phyloP scores from a whole-genome alignment of 2,113 vertebrate species.

The Pachypanchax playfairii region DNA sequence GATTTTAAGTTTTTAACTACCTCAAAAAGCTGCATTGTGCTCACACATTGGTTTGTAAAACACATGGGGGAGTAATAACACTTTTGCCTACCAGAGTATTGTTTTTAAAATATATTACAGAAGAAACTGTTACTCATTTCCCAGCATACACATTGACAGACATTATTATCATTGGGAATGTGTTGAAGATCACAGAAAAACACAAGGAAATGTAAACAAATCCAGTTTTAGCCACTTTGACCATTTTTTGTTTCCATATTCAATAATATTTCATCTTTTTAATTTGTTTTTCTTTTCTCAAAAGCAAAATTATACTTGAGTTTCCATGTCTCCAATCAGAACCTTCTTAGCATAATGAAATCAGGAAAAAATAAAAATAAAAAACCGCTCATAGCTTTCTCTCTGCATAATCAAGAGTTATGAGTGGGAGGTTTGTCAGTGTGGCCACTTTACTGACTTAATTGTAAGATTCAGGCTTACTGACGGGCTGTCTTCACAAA shows the following conservation, averaged over 20 bases:
- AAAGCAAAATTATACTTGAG: slow-evolving; percentile 11
- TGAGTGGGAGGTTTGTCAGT: slow-evolving; percentile 41
- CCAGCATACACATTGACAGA: background rate
- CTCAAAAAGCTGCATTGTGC: slow-evolving; percentile 56
- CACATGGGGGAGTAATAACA: slow-evolving; percentile 39
- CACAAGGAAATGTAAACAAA: slow-evolving; percentile 40
- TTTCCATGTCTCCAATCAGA: slow-evolving; percentile 14
- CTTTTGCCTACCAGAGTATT: slow-evolving; percentile 44
- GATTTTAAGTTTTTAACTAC: slow-evolving; percentile 49
- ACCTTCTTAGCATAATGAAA: slow-evolving; percentile 27
- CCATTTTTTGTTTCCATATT: slow-evolving; percentile 10
- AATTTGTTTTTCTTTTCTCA: slow-evolving; percentile 22
- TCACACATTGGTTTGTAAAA: slow-evolving; percentile 42
- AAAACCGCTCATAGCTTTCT: slow-evolving; percentile 28
- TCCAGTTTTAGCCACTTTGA: slow-evolving; percentile 34
- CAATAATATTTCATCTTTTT: slow-evolving; percentile 8
- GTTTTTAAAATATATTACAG: slow-evolving; percentile 31
- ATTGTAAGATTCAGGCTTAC: slow-evolving; percentile 69
- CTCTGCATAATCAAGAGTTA: slow-evolving; percentile 52
- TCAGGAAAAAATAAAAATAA: no score
- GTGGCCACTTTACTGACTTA: slow-evolving; percentile 48
- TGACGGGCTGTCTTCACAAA: slow-evolving; percentile 27
- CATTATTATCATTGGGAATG: background rate
- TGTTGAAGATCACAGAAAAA: slow-evolving; percentile 2
- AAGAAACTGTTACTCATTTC: slow-evolving; percentile 3